These are phyloP conservation scores for Elysia crispata DNA, from an alignment of 2,888 invertebrate species.

Conservation along the genomic window DNA sequence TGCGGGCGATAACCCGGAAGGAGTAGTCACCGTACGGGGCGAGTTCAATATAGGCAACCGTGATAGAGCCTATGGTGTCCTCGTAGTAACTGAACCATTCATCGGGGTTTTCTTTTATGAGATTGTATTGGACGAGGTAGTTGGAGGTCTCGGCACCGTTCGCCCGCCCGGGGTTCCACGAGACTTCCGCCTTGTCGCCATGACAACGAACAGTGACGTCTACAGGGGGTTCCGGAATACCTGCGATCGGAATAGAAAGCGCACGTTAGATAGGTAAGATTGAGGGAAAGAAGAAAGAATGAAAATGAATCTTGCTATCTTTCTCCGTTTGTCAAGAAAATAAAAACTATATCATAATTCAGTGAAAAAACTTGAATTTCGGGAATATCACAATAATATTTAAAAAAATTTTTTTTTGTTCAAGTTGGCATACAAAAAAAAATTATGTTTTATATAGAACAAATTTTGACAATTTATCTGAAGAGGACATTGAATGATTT, in stretches of 20 bases:
- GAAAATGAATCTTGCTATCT: too few relatives aligned
- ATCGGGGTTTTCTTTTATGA: conserved; percentile 91
- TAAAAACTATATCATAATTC: too few relatives aligned
- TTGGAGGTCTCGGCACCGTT: conserved; percentile 94
- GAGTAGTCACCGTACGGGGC: conserved; percentile 76
- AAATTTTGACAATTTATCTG: too few relatives aligned
- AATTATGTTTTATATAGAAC: too few relatives aligned
- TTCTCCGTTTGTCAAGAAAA: too few relatives aligned
- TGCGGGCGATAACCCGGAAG: conserved; percentile 76
- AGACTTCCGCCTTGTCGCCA: conserved; percentile 69
- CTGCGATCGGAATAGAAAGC: conserved; percentile 78
- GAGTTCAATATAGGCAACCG: conserved; percentile 58
- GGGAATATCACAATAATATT: too few relatives aligned
- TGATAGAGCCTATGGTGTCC: conserved; percentile 55
- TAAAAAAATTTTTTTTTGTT: too few relatives aligned
- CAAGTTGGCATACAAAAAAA: too few relatives aligned
- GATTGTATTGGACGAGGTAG: conserved; percentile 94
- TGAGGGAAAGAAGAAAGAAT: too few relatives aligned
- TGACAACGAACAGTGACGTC: conserved; percentile 83
- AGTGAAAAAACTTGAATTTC: too few relatives aligned
- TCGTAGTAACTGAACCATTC: conserved; percentile 82
- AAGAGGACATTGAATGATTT: too few relatives aligned
- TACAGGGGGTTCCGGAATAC: conserved; percentile 92
- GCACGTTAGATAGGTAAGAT: too few relatives aligned
- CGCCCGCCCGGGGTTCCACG: conserved; percentile 93